A percentile compares a stretch with the other conserved stretches of the same genome.
Conservation (phyloP, 2,888 invertebrate species). For the Xestobium rufovillosum region DNA sequence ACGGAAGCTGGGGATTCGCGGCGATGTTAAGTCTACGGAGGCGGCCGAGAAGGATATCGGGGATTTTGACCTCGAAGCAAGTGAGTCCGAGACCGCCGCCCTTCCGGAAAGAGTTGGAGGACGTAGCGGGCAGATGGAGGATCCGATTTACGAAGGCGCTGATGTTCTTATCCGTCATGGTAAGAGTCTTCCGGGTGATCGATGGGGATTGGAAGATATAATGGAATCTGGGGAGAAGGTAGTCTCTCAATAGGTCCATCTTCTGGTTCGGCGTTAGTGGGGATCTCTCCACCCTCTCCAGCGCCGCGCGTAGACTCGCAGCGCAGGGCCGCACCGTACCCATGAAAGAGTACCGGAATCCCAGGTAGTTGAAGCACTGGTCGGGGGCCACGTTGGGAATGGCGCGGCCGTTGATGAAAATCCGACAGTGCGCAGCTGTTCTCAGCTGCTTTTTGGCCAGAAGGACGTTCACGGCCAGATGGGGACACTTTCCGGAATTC, state of each 20-base stretch:
- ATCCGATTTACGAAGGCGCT: slow-evolving; percentile 5
- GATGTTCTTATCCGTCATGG: too few relatives aligned
- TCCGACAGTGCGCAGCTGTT: neutral
- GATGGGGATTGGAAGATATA: too few relatives aligned
- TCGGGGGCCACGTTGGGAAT: neutral
- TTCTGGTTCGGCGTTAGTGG: slow-evolving; percentile 8
- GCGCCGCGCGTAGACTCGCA: neutral
- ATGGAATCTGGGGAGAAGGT: too few relatives aligned
- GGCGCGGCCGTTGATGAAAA: neutral
- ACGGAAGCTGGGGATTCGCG: slow-evolving; percentile 3
- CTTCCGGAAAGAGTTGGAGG: slow-evolving; percentile 2
- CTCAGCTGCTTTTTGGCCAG: neutral
- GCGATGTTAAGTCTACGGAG: neutral
- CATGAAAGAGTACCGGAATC: slow-evolving; percentile 5
- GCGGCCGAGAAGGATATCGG: neutral
- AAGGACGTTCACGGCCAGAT: slow-evolving; percentile 8
- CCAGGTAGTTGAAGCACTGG: slow-evolving; percentile 13
- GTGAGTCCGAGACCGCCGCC: slow-evolving; percentile 9
- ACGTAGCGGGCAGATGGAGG: slow-evolving; percentile 5
- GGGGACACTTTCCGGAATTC: slow-evolving; percentile 19
- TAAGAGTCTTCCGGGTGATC: too few relatives aligned
- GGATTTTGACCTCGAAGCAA: neutral
- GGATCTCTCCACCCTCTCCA: neutral
- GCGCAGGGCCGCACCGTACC: slow-evolving; percentile 4
- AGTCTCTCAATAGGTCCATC: slow-evolving; percentile 5